phyloP scores from a whole-genome alignment of 2,797 vertebrate genomes.

The Buceros bicornis region DNA sequence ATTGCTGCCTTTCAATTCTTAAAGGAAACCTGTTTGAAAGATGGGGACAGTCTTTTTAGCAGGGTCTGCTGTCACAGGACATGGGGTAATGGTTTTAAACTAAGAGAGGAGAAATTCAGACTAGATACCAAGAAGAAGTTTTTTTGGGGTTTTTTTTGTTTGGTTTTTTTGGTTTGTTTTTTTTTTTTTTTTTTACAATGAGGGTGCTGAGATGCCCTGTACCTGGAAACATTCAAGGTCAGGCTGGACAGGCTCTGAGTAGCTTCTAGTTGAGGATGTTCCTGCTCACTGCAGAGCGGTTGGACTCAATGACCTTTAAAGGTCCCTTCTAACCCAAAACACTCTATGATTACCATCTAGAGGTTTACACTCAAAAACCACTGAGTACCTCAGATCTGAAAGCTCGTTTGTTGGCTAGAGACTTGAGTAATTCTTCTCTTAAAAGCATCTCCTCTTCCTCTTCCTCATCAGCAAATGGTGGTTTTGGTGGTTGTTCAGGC shows the following conservation, averaged over 20 bases:
- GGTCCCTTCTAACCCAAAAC: not conserved
- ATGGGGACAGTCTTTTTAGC: not conserved
- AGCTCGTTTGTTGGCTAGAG: constrained; percentile 91
- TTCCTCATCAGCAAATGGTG: constrained; percentile 96
- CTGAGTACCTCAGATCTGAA: constrained; percentile 84
- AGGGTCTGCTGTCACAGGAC: not conserved
- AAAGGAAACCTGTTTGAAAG: not conserved
- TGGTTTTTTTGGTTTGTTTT: not conserved
- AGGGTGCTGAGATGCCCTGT: not conserved
- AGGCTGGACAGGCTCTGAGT: not conserved
- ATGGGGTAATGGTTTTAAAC: not conserved
- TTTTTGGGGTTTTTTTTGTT: not conserved
- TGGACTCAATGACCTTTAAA: not conserved
- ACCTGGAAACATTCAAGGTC: not conserved
- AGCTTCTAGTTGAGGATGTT: not conserved
- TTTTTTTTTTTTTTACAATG: not conserved
- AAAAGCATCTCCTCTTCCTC: constrained; percentile 99
- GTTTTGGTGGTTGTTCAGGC: constrained; percentile 93
- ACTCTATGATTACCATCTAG: constrained; percentile 56
- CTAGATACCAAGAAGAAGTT: not conserved
- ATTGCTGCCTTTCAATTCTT: not conserved
- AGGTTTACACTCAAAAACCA: constrained; percentile 6
- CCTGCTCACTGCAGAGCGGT: not conserved
- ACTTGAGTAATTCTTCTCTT: constrained; percentile 94
- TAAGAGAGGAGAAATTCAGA: not conserved